phyloP scores from a whole-genome alignment of 2,797 vertebrate genomes.

The Darevskia nairensis region DNA sequence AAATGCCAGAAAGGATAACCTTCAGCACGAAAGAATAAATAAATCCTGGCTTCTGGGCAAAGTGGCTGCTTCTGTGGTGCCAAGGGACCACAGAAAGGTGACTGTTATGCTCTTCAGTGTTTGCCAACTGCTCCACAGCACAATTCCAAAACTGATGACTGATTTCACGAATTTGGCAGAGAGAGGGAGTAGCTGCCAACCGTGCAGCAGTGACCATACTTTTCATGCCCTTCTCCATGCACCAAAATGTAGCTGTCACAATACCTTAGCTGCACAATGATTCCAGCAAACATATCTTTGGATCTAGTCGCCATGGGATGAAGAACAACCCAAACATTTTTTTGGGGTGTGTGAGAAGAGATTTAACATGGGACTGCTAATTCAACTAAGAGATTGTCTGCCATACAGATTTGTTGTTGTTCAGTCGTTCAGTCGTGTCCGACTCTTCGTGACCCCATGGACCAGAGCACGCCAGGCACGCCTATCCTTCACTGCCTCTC shows the following conservation, averaged over 20 bases:
- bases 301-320: not conserved
- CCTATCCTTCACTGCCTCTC: too few species aligned
- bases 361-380: not conserved
- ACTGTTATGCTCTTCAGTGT: not conserved
- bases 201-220: not conserved
- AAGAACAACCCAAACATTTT: not conserved
- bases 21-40: constrained; percentile 42
- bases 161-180: not conserved
- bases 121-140: not conserved
- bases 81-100: not conserved
- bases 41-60: constrained; percentile 35
- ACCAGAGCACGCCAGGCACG: too few species aligned
- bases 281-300: not conserved
- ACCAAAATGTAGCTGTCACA: not conserved
- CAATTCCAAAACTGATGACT: constrained; percentile 9
- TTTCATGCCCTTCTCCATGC: not conserved
- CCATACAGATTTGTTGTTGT: not conserved
- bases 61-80: constrained; percentile 1
- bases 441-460: too few species aligned
- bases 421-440: too few species aligned
- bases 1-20: constrained; percentile 49
- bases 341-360: not conserved
- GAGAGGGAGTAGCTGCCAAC: not conserved
- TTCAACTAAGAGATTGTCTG: not conserved
- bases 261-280: not conserved